Base-by-base conservation (phyloP, 1,140 invertebrate species). In the Trichoplusia ni region DNA sequence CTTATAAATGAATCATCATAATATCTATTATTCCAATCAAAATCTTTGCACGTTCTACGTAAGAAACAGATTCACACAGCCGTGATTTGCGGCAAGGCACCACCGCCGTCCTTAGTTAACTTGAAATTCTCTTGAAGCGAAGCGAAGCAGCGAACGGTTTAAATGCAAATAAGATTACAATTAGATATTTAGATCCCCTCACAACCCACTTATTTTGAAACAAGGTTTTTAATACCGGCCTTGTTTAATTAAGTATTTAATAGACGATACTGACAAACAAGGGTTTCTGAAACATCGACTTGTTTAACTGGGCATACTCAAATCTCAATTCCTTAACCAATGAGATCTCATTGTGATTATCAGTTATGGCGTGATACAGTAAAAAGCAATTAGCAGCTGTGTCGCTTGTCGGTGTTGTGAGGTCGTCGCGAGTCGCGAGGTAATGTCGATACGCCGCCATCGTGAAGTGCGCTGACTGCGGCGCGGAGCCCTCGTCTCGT, bases 81-180 rank as follows among this genome's bases (percentile, higher is more conserved):
- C 25, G 47, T 54, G 60, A 63, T 63, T 63, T 63, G 60, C 29
- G 49, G 37, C 16, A 8, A 25, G 38, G 54, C 25, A n/a, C 37
- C 25, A 9, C 23, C 38, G 6, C 19, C 46, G 54, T 64, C 46
- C 46, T 29, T 33, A 63, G 29, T 66, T 59, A 63, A 62, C 68
- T 54, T 33, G 29, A 60, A 68, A 67, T 33, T 69, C 63, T 47
- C 47, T 44, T 33, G 25, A 40, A 66, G 49, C 38, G 25, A 40
- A 66, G 49, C 37, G 37, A 62, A 66, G 37, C 47, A 59, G 31
- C 31, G 47, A 59, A 53, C 65, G 56, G 67, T 73, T 70, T 73
- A 72, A 78, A 75, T 75, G 63, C 69, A 78, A 78, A 78, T 75
- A 68, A 70, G 64, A 68, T 74, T 69, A 72, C 75, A 75, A 75